phyloP scores from a whole-genome alignment of 1,140 invertebrate genomes.

The Ruditapes philippinarum region DNA sequence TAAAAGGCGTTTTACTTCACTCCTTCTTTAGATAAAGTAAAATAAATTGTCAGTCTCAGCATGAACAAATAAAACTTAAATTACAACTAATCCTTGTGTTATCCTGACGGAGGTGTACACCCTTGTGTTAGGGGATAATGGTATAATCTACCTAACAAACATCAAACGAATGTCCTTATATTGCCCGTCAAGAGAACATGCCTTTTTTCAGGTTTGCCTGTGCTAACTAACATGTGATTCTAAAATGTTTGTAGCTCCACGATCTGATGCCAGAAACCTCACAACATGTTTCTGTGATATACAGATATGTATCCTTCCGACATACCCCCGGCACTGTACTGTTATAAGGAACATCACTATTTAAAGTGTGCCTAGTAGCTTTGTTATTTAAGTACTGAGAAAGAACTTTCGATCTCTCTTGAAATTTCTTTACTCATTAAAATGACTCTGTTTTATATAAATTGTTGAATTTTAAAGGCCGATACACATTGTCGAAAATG shows the following conservation, averaged over 20 bases:
- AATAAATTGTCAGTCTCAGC: not conserved
- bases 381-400: no score
- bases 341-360: not conserved
- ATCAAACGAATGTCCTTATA: not conserved
- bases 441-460: no score
- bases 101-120: not conserved
- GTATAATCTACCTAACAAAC: not conserved
- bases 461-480: no score
- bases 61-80: not conserved
- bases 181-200: not conserved
- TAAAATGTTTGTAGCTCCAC: not conserved
- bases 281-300: not conserved
- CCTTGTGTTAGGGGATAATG: not conserved
- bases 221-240: not conserved
- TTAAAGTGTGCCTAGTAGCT: no score
- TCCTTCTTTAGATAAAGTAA: not conserved
- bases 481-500: no score
- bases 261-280: not conserved
- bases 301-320: not conserved
- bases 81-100: not conserved
- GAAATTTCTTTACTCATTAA: no score
- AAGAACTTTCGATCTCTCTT: no score
- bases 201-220: not conserved
- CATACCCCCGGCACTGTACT: not conserved
- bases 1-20: slow-evolving; percentile 12